Base-by-base conservation (phyloP, 2,113 vertebrate genomes). In the Ochotona curzoniae region DNA sequence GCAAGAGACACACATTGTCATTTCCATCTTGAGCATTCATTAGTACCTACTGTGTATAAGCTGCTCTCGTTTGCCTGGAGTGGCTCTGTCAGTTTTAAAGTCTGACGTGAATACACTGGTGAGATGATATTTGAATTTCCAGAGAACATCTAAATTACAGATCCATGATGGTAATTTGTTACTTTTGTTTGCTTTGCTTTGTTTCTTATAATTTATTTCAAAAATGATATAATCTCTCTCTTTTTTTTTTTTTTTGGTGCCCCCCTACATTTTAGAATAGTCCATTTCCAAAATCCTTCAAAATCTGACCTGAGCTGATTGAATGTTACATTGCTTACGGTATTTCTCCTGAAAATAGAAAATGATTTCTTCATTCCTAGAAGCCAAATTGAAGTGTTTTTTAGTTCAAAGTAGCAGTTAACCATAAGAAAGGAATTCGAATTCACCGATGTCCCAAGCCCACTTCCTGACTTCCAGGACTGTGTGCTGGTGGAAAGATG, bases 401-500 rank as follows among this genome's bases (percentile, higher is more conserved):
- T 67, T 80, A 92, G 83, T 51, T 60, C 54, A 66, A 91, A 96
- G 21, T 79, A 63, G 23, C 32, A 26, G 44, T 91, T 95, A 87
- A 76, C 18, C 93, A 93, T 93, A 95, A 80, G 93, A 91, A 88
- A 93, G 90, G 81, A 93, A 90, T 75, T 97, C 88, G 93, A 83
- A 95, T 95, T 82, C 75, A 78, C 75, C 30, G 47, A 0, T 89
- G 66, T 79, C 88, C 95, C 93, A 97, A 95, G 84, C 63, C 89
- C 26, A 54, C 91, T 96, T 94, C 87, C 89, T 92, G 87, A 90
- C 94, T 47, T 23, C 47, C 30, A 92, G 32, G 23, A 26, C 21
- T 75, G 20, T 70, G 66, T 49, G 35, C 54, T 93, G 92, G 93
- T 97, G 96, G 86, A 95, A 94, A 96, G 91, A 89, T 96, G 90